Evolutionary conservation across 2,888 invertebrate species (phyloP), one percentile per base, ranked within the genome.

Genomic region (Cosmorhoe ocellata): DNA sequence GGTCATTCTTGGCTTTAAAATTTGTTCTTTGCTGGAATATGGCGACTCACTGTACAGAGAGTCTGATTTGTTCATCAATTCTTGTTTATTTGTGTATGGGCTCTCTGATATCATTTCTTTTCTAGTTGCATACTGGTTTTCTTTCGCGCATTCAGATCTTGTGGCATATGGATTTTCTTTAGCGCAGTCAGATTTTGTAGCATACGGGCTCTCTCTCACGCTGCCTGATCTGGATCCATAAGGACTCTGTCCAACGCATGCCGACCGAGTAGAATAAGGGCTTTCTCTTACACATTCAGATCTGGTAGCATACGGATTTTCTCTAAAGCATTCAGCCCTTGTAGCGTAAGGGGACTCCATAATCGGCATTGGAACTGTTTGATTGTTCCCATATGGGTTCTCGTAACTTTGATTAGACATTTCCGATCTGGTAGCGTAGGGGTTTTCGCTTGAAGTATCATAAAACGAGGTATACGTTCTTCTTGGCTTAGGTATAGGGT

Each of bases 401-500:
- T 90, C 89, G 57, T 80, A 86, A 64, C 85, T 89, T 59, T 87
- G 84, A 62, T 86, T 84, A 2, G 78, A 81, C 52, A 82, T 71
- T 76, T 89, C 89, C 28, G 87, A 88, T 62, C 82, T 75, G 55
- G 78, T 84, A 7, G 74, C 79, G 49, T 88, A 89, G 39, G 89
- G 81, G 43, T 85, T 89, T 66, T 89, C 90, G 56, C 76, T 81
- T 26, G 88, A 86, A 39, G 89, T 85, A 67, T 90, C 90, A 59
- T 87, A 88, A 12, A 84, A 51, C 44, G 90, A 87, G 52, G 90
- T 84, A 56, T 91, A 91, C 14, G 90, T 91, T 62, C 91, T 76
- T 67, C 88, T 81, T 38, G 90, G 90, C 69, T 90, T 91, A 70
- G 90, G 90, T 58, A 91, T 89, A 64, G 88, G 88, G 56, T 91